A percentile compares a stretch with the other conserved stretches of the same genome.
phyloP scores from a whole-genome alignment of 2,113 vertebrate species.

The Xerus inauris region DNA sequence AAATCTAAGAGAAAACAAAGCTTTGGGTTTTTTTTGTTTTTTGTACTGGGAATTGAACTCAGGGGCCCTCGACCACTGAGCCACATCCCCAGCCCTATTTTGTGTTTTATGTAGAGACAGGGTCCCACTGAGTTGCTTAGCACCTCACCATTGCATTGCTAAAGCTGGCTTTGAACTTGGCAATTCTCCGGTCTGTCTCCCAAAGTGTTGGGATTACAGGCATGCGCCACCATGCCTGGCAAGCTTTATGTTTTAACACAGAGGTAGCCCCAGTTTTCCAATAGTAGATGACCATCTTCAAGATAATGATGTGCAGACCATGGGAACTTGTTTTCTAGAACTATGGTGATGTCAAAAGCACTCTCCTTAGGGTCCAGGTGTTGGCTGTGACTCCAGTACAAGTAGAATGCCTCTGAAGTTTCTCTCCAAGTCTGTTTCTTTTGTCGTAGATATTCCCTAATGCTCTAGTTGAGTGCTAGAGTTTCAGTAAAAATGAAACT shows the following conservation, averaged over 20 bases:
- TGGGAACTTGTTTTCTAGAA: neutral
- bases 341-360: neutral
- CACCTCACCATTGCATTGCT: too few species aligned
- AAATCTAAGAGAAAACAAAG: neutral
- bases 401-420: neutral
- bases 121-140: too few species aligned
- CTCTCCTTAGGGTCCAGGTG: neutral
- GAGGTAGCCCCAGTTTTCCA: neutral
- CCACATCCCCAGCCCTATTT: too few species aligned
- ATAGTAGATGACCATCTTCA: neutral
- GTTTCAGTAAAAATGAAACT: conserved; percentile 33
- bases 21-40: too few species aligned
- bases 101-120: too few species aligned
- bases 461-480: neutral
- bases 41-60: too few species aligned
- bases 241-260: conserved; percentile 4
- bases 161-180: too few species aligned
- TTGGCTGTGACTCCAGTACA: neutral
- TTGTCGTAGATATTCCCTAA: neutral
- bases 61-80: too few species aligned
- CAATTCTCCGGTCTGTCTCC: too few species aligned
- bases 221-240: too few species aligned
- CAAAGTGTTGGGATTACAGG: too few species aligned
- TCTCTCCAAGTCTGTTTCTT: neutral
- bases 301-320: neutral